Percentiles rank a stretch among this genome's conserved stretches.
Conservation (phyloP, 1,140 invertebrate species). For the Drosophila kohkoa region DNA sequence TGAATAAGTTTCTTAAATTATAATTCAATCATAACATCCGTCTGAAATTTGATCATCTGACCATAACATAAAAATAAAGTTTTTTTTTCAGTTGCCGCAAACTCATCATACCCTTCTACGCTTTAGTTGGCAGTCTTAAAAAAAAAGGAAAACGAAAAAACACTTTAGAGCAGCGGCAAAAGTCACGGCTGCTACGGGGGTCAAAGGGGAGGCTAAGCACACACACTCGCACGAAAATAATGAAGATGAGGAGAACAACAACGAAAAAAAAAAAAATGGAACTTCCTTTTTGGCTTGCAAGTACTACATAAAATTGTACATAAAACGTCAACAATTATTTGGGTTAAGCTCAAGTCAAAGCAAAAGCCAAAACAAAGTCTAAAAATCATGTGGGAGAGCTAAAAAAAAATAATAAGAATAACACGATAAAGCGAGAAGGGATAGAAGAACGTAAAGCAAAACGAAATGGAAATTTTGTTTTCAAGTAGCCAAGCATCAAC, state of each 20-base stretch:
- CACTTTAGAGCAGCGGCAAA: slow-evolving; percentile 32
- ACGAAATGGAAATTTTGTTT: slow-evolving; percentile 54
- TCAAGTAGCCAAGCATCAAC: slow-evolving; percentile 49
- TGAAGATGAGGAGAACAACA: slow-evolving; percentile 17
- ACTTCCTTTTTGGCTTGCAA: slow-evolving; percentile 61
- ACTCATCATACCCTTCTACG: too few species aligned
- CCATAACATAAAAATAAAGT: too few species aligned
- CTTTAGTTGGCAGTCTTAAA: not conserved
- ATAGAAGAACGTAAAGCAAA: slow-evolving; percentile 20
- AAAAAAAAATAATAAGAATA: not conserved
- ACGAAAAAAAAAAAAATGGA: slow-evolving; percentile 57
- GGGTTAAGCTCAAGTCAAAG: slow-evolving; percentile 55
- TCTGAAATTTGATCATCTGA: too few species aligned
- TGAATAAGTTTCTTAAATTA: too few species aligned
- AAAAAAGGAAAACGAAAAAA: slow-evolving; percentile 38
- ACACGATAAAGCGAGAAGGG: slow-evolving; percentile 22
- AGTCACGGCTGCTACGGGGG: slow-evolving; percentile 18
- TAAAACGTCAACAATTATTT: slow-evolving; percentile 64
- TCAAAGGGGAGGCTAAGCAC: slow-evolving; percentile 26
- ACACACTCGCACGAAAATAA: slow-evolving; percentile 43
- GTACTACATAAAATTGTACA: slow-evolving; percentile 46
- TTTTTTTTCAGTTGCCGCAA: too few species aligned
- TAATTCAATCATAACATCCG: too few species aligned
- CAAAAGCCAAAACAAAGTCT: slow-evolving; percentile 24
- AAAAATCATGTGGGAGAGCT: slow-evolving; percentile 14